Evolutionary conservation across 2,888 invertebrate species (phyloP).

Genomic region (Spilosoma lubricipeda): DNA sequence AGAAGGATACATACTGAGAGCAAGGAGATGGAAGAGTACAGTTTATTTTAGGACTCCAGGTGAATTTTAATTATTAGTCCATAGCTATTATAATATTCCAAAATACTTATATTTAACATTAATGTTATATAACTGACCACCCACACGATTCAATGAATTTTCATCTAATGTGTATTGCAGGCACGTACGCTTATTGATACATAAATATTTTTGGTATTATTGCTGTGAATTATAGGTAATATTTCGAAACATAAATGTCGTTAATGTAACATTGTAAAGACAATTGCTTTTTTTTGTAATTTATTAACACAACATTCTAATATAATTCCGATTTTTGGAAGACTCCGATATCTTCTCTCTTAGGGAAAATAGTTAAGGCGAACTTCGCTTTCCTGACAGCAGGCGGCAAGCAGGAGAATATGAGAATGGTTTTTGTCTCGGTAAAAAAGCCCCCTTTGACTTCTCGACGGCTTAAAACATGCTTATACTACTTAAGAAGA

Average conservation of each 20-base stretch:
- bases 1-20: conserved; percentile 36
- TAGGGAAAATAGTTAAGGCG: not conserved
- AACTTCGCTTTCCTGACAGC: not conserved
- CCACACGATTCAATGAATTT: not conserved
- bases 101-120: not conserved
- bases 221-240: not conserved
- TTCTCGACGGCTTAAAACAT: no score
- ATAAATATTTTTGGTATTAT: not conserved
- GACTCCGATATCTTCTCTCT: no score
- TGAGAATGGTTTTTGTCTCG: not conserved
- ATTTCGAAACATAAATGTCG: not conserved
- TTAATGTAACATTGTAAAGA: not conserved
- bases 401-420: not conserved
- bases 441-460: not conserved
- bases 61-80: not conserved
- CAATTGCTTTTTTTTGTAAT: not conserved
- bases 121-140: not conserved
- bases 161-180: not conserved
- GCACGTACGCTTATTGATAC: not conserved
- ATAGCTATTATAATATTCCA: not conserved
- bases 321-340: not conserved
- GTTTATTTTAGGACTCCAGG: not conserved
- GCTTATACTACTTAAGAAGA: no score
- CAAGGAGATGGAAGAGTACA: not conserved
- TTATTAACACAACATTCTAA: not conserved